Base-by-base conservation (phyloP, 2,888 invertebrate genomes). In the Tupiocoris notatus region DNA sequence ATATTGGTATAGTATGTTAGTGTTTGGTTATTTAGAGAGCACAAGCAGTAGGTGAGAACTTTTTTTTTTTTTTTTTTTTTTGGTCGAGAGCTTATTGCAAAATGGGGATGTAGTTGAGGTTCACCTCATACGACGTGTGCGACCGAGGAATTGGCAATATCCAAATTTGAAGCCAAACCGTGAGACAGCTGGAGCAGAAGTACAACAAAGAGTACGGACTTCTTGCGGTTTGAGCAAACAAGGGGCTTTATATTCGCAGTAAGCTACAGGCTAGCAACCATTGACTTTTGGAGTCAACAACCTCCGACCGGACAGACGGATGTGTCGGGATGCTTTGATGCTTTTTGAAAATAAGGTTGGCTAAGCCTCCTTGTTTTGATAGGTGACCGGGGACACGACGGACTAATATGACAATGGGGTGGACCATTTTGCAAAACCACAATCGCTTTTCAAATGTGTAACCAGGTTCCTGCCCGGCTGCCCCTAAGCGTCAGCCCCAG, bases 291-390 rank as follows among this genome's bases (percentile, higher is more conserved):
- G 39, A 39, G 39, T 39, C 39, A 39, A 39, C 39, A 39, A 39
- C 39, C 39, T 39, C 12, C 39, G 3, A 39, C 6, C 39, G 39
- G 39, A 39, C 39, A 39, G 39, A 39, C 39, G 39, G 39, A 39
- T 12, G 12, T 7, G 39, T 39, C 39, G 39, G 39, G 39, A 7
- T 3, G 39, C 39, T 39, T 39, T 39, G 39, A 39, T 39, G 39
- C 6, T 39, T 39, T 39, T 39, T 39, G 39, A 39, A 3, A 39
- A 39, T 39, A 39, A 39, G 39, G 39, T 39, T 7, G 39, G 39
- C 12, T 12, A 12, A 39, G 39, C 39, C 39, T 39, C 23, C 67
- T 54, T 67, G 67, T 67, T 67, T 67, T 67, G 67, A 67, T 67
- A 67, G 67, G 67, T 67, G 23, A 54, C 56, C 17, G 57, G 22